A percentile compares a stretch with the other conserved stretches of the same genome.
phyloP scores from a whole-genome alignment of 2,113 vertebrate genomes.

The Stegastes partitus region DNA sequence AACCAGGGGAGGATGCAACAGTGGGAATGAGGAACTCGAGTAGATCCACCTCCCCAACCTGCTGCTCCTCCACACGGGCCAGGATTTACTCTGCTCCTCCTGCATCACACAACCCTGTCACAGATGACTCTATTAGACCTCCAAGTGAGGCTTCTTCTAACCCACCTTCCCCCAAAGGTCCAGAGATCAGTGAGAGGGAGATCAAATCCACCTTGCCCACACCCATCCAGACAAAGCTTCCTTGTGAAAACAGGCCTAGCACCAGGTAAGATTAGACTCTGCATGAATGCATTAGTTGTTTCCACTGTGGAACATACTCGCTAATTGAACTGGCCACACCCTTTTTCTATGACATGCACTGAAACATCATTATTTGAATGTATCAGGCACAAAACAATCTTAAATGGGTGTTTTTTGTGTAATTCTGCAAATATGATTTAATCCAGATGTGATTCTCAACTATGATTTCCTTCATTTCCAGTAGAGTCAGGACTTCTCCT shows the following conservation, averaged over 20 bases:
- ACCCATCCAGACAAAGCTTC: slow-evolving; percentile 54
- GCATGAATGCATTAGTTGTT: slow-evolving; percentile 1
- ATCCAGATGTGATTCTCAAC: not conserved
- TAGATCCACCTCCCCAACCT: slow-evolving; percentile 55
- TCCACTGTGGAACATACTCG: not conserved
- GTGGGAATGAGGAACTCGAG: slow-evolving; percentile 30
- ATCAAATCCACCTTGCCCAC: slow-evolving; percentile 49
- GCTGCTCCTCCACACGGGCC: slow-evolving; percentile 32
- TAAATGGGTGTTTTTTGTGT: not conserved
- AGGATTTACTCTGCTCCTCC: slow-evolving; percentile 43
- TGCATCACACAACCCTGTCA: slow-evolving; percentile 31
- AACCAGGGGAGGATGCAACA: slow-evolving; percentile 21
- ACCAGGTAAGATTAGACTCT: slow-evolving; percentile 69
- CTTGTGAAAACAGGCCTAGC: slow-evolving; percentile 53
- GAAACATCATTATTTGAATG: slow-evolving; percentile 6
- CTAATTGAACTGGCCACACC: not conserved
- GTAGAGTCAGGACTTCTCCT: slow-evolving; percentile 41
- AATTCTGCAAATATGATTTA: not conserved
- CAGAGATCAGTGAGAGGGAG: slow-evolving; percentile 58
- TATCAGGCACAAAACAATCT: not conserved
- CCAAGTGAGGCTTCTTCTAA: slow-evolving; percentile 48
- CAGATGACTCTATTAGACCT: slow-evolving; percentile 32
- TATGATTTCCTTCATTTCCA: slow-evolving; percentile 5
- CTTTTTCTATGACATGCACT: no score
- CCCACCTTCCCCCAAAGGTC: slow-evolving; percentile 50